Percentiles rank a stretch among this genome's conserved stretches.
These are phyloP conservation scores for Xenopus tropicalis DNA, from an alignment of 2,113 vertebrate species.

Conservation along the genomic window UCB_Xtro_10.0 CM004448.2:46242501-46243000, in stretches of 20 bases:
- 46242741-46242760: background rate
- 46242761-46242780: slow-evolving; percentile 19
- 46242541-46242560: too few species aligned
- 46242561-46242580: too few species aligned
- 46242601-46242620: too few species aligned
- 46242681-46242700: too few species aligned
- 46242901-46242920: slow-evolving; percentile 29
- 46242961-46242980: slow-evolving; percentile 31
- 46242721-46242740: too few species aligned
- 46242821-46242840: slow-evolving; percentile 29
- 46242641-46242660: too few species aligned
- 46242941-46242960: slow-evolving; percentile 22
- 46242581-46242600: too few species aligned
- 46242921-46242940: slow-evolving; percentile 27
- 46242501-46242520: too few species aligned
- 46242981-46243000: slow-evolving; percentile 27
- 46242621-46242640: too few species aligned
- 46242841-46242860: slow-evolving; percentile 10
- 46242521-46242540: too few species aligned
- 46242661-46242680: too few species aligned
- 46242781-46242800: slow-evolving; percentile 41
- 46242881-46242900: slow-evolving; percentile 24
- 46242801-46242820: slow-evolving; percentile 37
- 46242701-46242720: too few species aligned
- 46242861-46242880: slow-evolving; percentile 3